Base-by-base conservation (phyloP, 2,113 vertebrate species). In the Psettodes erumei region DNA sequence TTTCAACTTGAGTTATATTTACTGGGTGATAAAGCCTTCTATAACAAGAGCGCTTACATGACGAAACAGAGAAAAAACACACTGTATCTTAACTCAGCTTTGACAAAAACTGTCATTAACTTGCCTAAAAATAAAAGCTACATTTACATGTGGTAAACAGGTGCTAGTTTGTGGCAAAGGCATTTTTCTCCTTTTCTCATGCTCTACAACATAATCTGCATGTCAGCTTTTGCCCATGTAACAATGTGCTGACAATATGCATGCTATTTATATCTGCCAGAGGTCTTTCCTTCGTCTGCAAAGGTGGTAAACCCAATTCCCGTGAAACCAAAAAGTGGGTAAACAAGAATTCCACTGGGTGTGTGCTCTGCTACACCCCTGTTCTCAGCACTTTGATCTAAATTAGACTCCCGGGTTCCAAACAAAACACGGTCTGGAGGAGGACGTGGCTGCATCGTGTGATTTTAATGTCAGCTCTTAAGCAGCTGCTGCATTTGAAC, bases 381-480 rank as follows among this genome's bases (percentile, higher is more conserved):
- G 32, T n/a, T 70, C 62, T 47, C 32, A 3, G 25, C 3, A 47
- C 71, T 86, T 77, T 81, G 75, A 84, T 84, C 75, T 83, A 82
- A 86, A 88, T 81, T 51, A 65, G 53, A 67, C 62, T 56, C 61
- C 6, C 47, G 71, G 33, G 53, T 58, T 61, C 28, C 59, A 66
- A 78, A 65, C 40, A 33, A 64, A 71, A 63, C 54, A 18, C 10
- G 55, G 43, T 58, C 28, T 75, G 71, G 48, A 71, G 71, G 48
- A 71, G 30, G 56, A 70, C 21, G 6, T 51, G 74, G 71, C 73
- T 59, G 28, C 10, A 23, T 30, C 47, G 61, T 47, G 64, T 28
- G 55, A 74, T 64, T 80, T 62, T 25, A 48, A 81, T 61, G 35
- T 47, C 61, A 53, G 60, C 50, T 27, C 71, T 38, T 60, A 51